A percentile compares a stretch with the other conserved stretches of the same genome.
Evolutionary conservation across 1,140 invertebrate species (phyloP).

Genomic region (Pollicipes pollicipes): DNA sequence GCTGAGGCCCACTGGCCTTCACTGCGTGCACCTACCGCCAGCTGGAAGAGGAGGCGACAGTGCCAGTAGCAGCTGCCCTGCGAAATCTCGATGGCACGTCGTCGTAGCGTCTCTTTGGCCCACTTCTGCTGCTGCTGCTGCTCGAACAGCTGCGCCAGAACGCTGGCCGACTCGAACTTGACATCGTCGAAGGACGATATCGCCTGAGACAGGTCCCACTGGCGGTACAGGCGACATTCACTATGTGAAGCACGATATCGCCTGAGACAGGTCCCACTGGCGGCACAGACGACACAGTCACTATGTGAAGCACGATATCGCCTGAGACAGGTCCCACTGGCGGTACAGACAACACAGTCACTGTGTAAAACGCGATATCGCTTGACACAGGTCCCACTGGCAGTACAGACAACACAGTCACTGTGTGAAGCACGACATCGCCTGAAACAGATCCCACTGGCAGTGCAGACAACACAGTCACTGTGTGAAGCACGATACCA

Average conservation of each 20-base stretch:
- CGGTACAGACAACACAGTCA: too few relatives aligned
- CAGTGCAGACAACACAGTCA: too few relatives aligned
- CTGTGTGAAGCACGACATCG: too few relatives aligned
- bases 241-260: too few relatives aligned
- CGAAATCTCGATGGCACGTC: constrained; percentile 80
- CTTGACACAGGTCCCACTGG: constrained; percentile 10
- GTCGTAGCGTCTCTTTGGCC: constrained; percentile 73
- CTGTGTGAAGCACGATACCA: too few relatives aligned
- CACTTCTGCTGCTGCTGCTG: constrained; percentile 62
- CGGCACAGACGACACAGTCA: too few relatives aligned
- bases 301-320: too few relatives aligned
- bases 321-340: too few relatives aligned
- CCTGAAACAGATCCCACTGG: neutral
- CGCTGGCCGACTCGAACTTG: constrained; percentile 84
- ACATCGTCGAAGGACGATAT: constrained; percentile 83
- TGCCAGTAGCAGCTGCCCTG: constrained; percentile 93
- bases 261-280: too few relatives aligned
- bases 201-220: constrained; percentile 76
- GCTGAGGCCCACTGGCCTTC: too few relatives aligned
- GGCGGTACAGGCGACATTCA: too few relatives aligned
- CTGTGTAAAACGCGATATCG: constrained; percentile 19
- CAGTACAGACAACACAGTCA: too few relatives aligned
- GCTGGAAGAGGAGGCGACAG: constrained; percentile 83
- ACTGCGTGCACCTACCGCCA: constrained; percentile 84
- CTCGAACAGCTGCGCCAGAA: constrained; percentile 73